phyloP scores from a whole-genome alignment of 1,140 invertebrate genomes.

The Orchesella cincta region DNA sequence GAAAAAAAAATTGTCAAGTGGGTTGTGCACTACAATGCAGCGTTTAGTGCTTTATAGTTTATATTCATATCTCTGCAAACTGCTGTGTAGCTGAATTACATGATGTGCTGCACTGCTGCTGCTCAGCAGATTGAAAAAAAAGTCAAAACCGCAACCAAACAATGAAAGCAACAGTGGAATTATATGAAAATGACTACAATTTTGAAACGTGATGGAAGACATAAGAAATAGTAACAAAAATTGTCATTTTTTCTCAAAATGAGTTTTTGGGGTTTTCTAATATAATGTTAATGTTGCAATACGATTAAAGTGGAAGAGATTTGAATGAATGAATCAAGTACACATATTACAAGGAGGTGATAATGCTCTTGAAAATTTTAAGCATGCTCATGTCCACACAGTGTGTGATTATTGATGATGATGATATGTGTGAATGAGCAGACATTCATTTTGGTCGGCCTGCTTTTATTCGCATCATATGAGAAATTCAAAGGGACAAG shows the following conservation, averaged over 20 bases:
- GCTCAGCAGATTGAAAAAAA: too few relatives aligned
- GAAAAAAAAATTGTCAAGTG: neutral
- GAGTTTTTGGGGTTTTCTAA: neutral
- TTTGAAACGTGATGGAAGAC: too few relatives aligned
- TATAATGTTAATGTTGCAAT: neutral
- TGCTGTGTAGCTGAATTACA: too few relatives aligned
- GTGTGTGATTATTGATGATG: neutral
- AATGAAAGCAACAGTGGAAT: too few relatives aligned
- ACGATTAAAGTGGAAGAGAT: neutral
- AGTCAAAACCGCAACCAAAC: too few relatives aligned
- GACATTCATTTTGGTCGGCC: slow-evolving; percentile 4
- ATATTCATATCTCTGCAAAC: too few relatives aligned
- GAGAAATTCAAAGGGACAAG: slow-evolving; percentile 16
- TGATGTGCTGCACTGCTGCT: too few relatives aligned
- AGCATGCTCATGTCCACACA: neutral
- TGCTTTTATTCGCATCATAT: neutral
- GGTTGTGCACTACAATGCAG: neutral
- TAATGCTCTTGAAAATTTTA: neutral
- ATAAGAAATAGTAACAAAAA: too few relatives aligned
- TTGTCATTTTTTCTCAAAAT: too few relatives aligned
- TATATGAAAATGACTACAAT: too few relatives aligned
- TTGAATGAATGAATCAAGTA: too few relatives aligned
- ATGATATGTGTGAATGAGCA: neutral
- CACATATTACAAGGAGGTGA: too few relatives aligned
- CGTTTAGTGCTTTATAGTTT: neutral